Base-by-base conservation (phyloP, 1,140 invertebrate species). In the Drosophila prosaltans region DNA sequence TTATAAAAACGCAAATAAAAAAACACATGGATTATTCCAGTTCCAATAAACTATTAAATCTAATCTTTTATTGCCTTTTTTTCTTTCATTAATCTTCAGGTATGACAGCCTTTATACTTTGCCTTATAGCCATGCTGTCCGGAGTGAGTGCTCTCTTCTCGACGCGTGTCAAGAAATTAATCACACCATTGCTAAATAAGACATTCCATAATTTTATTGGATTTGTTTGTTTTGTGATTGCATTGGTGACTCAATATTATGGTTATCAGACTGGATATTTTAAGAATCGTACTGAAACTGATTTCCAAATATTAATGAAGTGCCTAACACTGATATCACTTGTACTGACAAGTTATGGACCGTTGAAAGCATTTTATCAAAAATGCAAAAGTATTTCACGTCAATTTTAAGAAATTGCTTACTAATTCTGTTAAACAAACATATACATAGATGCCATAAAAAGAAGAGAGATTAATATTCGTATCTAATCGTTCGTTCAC, bases 211-310 rank as follows among this genome's bases (percentile, higher is more conserved):
- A 86, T 62, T 77, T 91, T 21, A 51, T 91, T 55, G 90, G 91
- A 10, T 66, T 91, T 16, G 51, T 72, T 0, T 83, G 84, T 43
- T 92, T 91, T 41, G 78, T 89, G n/a, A 77, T 91, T 28, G 88
- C 90, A 1, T 45, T 92, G 51, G 65, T 76, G 32, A 81, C 90
- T 6, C 90, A 92, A 70, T 92, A 80, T 69, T 91, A 91, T 60
- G 91, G 91, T n/a, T 92, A 92, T 48, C 57, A 91, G 64, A 92
- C 90, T 11, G 85, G 88, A 6, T 92, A 84, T 60, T 90, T 92
- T 54, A 84, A 28, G 57, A 71, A 21, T 3, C 69, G 78, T 36
- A 63, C 60, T 21, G 57, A 75, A 41, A 51, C 64, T 9, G 86
- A 89, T 54, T 69, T 92, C 0, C 79, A 68, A 24, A 74, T 76